These are phyloP conservation scores for Phaenicophaeus curvirostris DNA, from an alignment of 2,797 vertebrate genomes.

Conservation along the genomic window DNA sequence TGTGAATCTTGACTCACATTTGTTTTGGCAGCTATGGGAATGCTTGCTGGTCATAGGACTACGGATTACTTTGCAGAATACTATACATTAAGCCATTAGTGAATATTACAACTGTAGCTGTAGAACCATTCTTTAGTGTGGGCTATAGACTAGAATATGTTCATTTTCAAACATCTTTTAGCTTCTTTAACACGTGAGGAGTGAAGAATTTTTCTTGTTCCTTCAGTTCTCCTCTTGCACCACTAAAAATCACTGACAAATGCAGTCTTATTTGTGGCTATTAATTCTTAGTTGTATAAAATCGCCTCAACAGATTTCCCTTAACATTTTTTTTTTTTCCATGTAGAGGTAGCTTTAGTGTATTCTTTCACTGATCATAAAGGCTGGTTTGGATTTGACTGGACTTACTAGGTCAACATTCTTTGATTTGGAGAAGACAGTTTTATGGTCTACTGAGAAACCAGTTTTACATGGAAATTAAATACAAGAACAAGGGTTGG, in stretches of 20 bases:
- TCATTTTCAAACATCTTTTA: not conserved
- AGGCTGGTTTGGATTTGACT: slow-evolving; percentile 1
- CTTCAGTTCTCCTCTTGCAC: not conserved
- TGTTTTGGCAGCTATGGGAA: fast-evolving
- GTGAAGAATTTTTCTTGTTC: not conserved
- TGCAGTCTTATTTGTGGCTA: not conserved
- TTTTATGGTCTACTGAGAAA: slow-evolving; percentile 54
- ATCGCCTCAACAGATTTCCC: not conserved
- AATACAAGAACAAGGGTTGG: not conserved
- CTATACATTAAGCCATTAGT: not conserved
- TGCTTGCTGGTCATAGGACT: fast-evolving
- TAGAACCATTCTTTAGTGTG: not conserved
- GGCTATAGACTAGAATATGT: not conserved
- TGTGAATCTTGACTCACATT: not conserved
- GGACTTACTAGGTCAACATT: not conserved
- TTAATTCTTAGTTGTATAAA: not conserved
- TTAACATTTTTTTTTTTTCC: not conserved
- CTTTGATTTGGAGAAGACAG: slow-evolving; percentile 8
- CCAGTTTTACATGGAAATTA: slow-evolving; percentile 42
- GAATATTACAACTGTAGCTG: not conserved
- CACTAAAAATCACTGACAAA: not conserved
- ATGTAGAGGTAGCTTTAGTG: not conserved
- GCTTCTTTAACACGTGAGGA: not conserved
- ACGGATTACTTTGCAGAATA: not conserved
- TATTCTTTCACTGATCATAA: not conserved